Percentiles rank a stretch among this genome's conserved stretches.
Conservation (phyloP, 2,113 vertebrate species). For the Peromyscus polionotus region DNA sequence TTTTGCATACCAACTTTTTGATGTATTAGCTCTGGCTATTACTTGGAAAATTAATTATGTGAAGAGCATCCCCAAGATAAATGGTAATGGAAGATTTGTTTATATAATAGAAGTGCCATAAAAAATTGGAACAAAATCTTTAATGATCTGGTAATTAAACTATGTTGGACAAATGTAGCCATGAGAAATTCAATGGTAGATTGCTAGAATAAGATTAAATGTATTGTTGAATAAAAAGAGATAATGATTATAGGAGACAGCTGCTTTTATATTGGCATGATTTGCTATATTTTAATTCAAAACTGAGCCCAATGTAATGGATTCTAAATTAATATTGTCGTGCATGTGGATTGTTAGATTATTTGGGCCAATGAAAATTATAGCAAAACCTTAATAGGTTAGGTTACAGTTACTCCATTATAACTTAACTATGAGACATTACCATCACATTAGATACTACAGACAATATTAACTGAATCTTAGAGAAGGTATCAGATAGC, state of each 20-base stretch:
- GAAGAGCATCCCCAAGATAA: neutral
- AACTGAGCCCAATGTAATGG: neutral
- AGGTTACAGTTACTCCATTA: neutral
- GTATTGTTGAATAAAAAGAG: neutral
- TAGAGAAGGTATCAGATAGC: neutral
- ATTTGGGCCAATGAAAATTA: neutral
- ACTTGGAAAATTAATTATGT: neutral
- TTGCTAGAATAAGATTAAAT: neutral
- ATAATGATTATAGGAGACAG: neutral
- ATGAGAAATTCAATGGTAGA: neutral
- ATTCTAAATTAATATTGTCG: neutral
- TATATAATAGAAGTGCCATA: conserved; percentile 7
- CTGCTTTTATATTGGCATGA: neutral
- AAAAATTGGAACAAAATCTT: neutral
- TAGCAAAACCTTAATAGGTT: neutral
- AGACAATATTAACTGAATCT: neutral
- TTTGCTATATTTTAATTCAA: neutral
- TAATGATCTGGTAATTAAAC: conserved; percentile 51
- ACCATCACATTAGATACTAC: neutral
- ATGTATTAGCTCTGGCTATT: conserved; percentile 11
- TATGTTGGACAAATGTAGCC: neutral
- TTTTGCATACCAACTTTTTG: neutral
- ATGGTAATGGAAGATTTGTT: conserved; percentile 17
- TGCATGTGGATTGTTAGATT: neutral
- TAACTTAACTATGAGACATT: neutral